Evolutionary conservation across 2,797 vertebrate genomes (phyloP), one percentile per base, ranked within the genome.

Genomic region (Syndactyla subalaris): DNA sequence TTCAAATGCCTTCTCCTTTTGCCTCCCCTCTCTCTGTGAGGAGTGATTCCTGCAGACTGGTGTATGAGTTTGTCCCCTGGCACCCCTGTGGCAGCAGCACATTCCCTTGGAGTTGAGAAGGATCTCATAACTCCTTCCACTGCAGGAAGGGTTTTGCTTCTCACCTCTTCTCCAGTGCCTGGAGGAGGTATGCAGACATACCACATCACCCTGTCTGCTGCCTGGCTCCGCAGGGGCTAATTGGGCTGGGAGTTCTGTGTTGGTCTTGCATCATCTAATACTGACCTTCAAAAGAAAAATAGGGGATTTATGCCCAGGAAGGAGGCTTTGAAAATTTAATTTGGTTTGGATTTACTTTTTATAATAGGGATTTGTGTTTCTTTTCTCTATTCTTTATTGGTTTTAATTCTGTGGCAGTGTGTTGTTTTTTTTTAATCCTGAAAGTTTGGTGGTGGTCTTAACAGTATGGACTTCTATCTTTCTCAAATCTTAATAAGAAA

Each of bases 281-380:
- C 85, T 94, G 90, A 95, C 95, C 92, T 95, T 95, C 80, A 85
- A 85, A 84, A 84, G 70, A 88, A 91, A 92, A 90, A 52, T 6
- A 85, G 38, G 36, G 81, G 89, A 87, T 91, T 96, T 76, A 66
- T 61, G 23, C 73, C 57, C 82, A 93, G 78, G 67, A 95, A 77
- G 80, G 32, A 93, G 58, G 68, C 82, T 92, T 94, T 91, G 89
- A 94, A 93, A 88, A 72, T 92, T 89, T 93, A 65, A 94, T 96
- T 93, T 77, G 72, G 26, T 83, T 91, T 89, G 66, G 91, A 88
- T 94, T 94, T 89, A 24, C 65, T 78, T 81, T 75, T 71, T 88
- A 45, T 70, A 58, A 85, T 65, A 49, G 21, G 57, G 52, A 94
- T 95, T 96, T 82, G 10, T 9, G 8, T 29, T 84, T 84, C 34